Evolutionary conservation across 1,140 invertebrate genomes (phyloP).

Genomic region (Cotesia chilonis): DNA sequence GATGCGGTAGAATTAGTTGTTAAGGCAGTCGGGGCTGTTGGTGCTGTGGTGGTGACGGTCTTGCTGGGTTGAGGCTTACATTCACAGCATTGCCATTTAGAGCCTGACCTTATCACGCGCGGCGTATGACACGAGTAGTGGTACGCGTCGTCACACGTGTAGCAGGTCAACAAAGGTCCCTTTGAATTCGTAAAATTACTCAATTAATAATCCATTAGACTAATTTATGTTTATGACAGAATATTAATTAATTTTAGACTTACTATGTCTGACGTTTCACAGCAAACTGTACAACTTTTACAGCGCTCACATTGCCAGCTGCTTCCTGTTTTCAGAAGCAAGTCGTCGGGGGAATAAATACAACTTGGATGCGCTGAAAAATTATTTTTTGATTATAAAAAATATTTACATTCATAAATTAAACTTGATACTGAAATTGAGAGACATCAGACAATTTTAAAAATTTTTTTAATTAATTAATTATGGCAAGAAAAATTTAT

Average conservation of each 20-base stretch:
- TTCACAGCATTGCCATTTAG: constrained; percentile 59
- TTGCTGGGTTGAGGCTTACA: constrained; percentile 46
- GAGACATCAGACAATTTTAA: background rate
- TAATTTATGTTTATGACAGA: background rate
- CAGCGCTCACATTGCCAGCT: constrained; percentile 79
- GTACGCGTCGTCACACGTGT: constrained; percentile 83
- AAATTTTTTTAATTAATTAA: constrained; percentile 18
- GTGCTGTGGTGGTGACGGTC: background rate
- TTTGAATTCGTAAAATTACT: constrained; percentile 37
- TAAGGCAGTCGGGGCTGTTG: too few species aligned
- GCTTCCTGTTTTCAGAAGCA: constrained; percentile 72
- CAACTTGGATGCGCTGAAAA: constrained; percentile 73
- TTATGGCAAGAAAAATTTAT: background rate
- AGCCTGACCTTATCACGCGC: constrained; percentile 61
- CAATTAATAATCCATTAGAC: background rate
- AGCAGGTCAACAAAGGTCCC: constrained; percentile 76
- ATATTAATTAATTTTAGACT: constrained; percentile 52
- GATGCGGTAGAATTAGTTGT: background rate
- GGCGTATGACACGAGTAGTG: constrained; percentile 79
- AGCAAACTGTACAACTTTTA: constrained; percentile 75
- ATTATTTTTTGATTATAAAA: constrained; percentile 26
- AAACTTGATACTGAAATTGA: background rate
- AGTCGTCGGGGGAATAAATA: constrained; percentile 71
- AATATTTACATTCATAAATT: background rate
- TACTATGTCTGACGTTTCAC: constrained; percentile 76